Evolutionary conservation across 2,797 vertebrate species (phyloP), one percentile per base, ranked within the genome.

Genomic region (Fratercula arctica): DNA sequence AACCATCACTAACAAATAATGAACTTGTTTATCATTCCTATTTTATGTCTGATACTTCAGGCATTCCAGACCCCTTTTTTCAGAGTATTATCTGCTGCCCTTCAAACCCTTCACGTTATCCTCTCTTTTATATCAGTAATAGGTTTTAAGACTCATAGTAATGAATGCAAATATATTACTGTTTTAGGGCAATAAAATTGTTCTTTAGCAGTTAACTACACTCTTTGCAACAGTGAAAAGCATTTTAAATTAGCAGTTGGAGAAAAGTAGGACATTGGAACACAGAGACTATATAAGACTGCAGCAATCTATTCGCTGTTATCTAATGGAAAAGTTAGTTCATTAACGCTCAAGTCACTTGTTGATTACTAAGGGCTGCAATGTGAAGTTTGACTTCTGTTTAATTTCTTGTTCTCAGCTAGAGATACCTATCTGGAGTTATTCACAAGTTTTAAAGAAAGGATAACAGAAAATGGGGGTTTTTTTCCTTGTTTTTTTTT

Each of bases 111-210:
- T 96, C 90, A 33, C 53, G 83, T 96, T 95, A 95, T 90, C 95
- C 87, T 93, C 84, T 95, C 61, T 96, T 96, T 97, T 96, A 90
- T 95, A 96, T 84, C 79, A 72, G 91, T 94, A 96, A 80, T 94
- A 96, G 83, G 87, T 94, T 97, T 95, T 95, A 96, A 95, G 80
- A 53, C 43, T 87, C 66, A 63, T 91, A 95, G 90, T 96, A 97
- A 95, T 95, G 95, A 97, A 98, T 97, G 97, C 95, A 98, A 97
- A 97, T 97, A 86, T 69, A 95, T 97, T 95, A 75, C 91, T 95
- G 67, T 84, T 94, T 95, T 95, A 95, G 82, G 70, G 96, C 87
- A 96, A 72, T 95, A 95, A 98, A 97, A 95, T 83, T 63, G 77
- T 91, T 95, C 75, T 96, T 94, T 93, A 95, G 79, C 87, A 89